Conservation (phyloP, 2,113 vertebrate genomes). For the Corythornis vintsioides region DNA sequence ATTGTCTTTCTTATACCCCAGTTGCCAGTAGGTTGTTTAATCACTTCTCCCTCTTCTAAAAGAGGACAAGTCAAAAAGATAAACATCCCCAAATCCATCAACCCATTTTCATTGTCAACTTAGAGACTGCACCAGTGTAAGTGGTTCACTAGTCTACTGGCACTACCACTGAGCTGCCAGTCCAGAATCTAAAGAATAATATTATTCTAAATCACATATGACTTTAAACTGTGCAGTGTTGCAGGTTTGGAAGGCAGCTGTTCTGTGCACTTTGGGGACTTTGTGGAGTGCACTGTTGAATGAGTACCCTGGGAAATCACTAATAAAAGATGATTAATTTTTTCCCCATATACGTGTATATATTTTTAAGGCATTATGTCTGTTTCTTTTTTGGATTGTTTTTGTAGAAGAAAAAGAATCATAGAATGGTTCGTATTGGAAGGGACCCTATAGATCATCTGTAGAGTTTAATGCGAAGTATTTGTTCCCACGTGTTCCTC, state of each 20-base stretch:
- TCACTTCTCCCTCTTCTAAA: background rate
- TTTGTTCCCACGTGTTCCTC: rapidly evolving
- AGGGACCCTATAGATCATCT: too few relatives aligned
- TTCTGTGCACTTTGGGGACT: background rate
- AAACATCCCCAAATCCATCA: background rate
- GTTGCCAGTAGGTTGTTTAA: background rate
- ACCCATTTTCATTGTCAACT: background rate
- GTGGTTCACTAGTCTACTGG: background rate
- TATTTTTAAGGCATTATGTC: background rate
- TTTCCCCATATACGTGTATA: background rate
- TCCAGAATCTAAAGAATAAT: background rate
- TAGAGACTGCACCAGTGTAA: background rate
- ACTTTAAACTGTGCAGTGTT: background rate
- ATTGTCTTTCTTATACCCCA: background rate
- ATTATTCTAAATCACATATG: background rate
- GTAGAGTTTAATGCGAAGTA: background rate
- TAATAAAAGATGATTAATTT: background rate
- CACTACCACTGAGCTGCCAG: background rate
- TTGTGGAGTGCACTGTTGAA: background rate
- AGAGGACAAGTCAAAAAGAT: background rate
- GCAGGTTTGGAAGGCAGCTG: background rate
- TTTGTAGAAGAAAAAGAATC: background rate
- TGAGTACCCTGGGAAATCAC: background rate
- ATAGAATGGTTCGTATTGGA: too few relatives aligned
- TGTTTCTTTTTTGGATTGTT: background rate